A percentile compares a stretch with the other conserved stretches of the same genome.
Conservation (phyloP, 1,140 invertebrate genomes). For the Anoplophora glabripennis region DNA sequence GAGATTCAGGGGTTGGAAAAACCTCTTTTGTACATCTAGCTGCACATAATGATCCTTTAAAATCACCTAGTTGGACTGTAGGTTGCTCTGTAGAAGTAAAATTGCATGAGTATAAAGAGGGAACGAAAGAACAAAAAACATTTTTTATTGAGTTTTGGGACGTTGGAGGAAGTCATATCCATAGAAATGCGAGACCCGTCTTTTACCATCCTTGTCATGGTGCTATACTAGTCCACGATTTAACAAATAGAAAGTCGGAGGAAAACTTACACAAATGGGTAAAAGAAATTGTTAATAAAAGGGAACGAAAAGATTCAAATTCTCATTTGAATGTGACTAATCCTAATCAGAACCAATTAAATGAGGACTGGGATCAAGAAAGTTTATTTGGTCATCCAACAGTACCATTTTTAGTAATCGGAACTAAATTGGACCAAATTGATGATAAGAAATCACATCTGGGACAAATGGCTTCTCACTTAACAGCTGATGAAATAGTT, state of each 20-base stretch:
- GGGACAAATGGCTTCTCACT: constrained; percentile 25
- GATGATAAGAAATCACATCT: constrained; percentile 65
- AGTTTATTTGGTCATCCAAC: constrained; percentile 81
- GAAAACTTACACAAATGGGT: constrained; percentile 92
- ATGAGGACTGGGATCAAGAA: constrained; percentile 79
- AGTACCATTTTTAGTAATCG: constrained; percentile 90
- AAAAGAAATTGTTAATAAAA: constrained; percentile 58
- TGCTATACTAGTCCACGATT: constrained; percentile 83
- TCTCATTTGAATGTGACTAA: background rate
- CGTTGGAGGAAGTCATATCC: constrained; percentile 88
- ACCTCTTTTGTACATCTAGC: constrained; percentile 90
- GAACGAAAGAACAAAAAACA: constrained; percentile 83
- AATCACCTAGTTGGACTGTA: constrained; percentile 88
- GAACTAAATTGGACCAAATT: constrained; percentile 86
- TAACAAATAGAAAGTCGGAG: constrained; percentile 94
- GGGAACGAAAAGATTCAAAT: constrained; percentile 11
- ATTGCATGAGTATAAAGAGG: constrained; percentile 93
- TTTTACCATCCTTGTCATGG: constrained; percentile 94
- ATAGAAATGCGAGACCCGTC: constrained; percentile 85
- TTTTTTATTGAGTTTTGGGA: constrained; percentile 97
- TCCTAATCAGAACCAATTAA: constrained; percentile 12
- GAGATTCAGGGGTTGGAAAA: constrained; percentile 96
- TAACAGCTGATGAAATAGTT: constrained; percentile 91
- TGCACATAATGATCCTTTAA: constrained; percentile 80
- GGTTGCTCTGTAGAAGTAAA: constrained; percentile 95